Evolutionary conservation across 2,888 invertebrate species (phyloP), one percentile per base, ranked within the genome.

Genomic region (Andrena minutula): DNA sequence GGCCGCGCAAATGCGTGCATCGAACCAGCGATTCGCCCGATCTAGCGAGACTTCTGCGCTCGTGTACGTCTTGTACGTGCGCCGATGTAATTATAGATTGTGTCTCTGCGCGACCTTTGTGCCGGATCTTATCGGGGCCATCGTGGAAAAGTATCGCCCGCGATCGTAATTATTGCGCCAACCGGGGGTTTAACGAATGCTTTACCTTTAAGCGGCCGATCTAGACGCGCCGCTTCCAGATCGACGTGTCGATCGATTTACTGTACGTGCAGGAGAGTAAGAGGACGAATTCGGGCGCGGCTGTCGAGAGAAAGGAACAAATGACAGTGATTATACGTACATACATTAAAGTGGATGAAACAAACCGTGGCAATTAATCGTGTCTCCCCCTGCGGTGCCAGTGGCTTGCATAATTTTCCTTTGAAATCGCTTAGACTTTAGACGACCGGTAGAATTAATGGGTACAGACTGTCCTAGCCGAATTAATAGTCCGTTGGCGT

Each of bases 21-120:
- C 79, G 73, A 80, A 75, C 60, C 56, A 41, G 53, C 75, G 65
- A 70, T 70, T 56, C 51, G 51, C 79, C 49, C 28, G 72, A 81
- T 81, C 81, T 41, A 32, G 26, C 58, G 35, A 35, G 66, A 61
- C 68, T 35, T n/a, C 23, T n/a, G 32, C 74, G 56, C n/a, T 63
- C 49, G 32, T 75, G 53, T 71, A 66, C 35, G 73, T 63, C 63
- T 41, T 80, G 75, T 85, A 80, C 80, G 86, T 83, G 85, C 85
- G 75, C 81, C 90, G 92, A 92, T 92, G 90, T 91, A 92, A 92
- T 92, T 92, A 92, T 92, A 92, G 92, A 92, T 92, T 92, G 79
- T 91, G 92, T 91, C 91, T 90, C 90, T 88, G 90, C 79, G 84
- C 88, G 90, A 90, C 89, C 90, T 86, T 84, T 88, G 89, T 82